Conservation (phyloP, 1,140 invertebrate genomes). For the Drosophila repletoides region DNA sequence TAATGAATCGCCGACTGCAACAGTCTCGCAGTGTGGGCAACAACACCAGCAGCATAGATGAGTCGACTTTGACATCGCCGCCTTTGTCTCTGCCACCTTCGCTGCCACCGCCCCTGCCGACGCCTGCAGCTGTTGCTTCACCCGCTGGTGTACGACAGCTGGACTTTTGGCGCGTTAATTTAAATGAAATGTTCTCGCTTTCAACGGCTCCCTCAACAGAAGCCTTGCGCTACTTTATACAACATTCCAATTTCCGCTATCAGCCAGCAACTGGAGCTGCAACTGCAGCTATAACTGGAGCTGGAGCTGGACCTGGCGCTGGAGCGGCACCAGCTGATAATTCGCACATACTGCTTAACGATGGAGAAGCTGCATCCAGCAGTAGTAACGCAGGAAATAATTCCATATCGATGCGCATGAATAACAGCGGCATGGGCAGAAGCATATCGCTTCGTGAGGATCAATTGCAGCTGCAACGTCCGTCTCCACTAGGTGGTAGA, state of each 20-base stretch:
- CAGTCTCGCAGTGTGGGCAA: slow-evolving; percentile 59
- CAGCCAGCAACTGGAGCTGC: slow-evolving; percentile 19
- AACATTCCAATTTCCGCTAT: slow-evolving; percentile 71
- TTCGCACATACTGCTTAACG: slow-evolving; percentile 40
- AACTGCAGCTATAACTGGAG: background rate
- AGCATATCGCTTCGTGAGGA: slow-evolving; percentile 65
- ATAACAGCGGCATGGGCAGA: slow-evolving; percentile 45
- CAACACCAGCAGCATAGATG: slow-evolving; percentile 36
- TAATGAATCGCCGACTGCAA: slow-evolving; percentile 59
- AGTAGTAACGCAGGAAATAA: too few relatives aligned
- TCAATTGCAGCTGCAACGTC: slow-evolving; percentile 47
- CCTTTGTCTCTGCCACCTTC: too few relatives aligned
- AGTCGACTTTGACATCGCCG: too few relatives aligned
- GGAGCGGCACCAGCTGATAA: slow-evolving; percentile 39
- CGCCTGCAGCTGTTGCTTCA: background rate
- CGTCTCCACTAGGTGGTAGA: slow-evolving; percentile 24
- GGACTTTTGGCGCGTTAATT: slow-evolving; percentile 65
- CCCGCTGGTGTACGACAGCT: slow-evolving; percentile 43
- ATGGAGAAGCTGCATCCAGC: background rate
- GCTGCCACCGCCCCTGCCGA: background rate
- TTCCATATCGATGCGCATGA: background rate
- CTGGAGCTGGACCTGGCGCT: background rate
- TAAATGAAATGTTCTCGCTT: slow-evolving; percentile 62
- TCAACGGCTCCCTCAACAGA: slow-evolving; percentile 66
- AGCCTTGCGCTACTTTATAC: slow-evolving; percentile 57